These are phyloP conservation scores for Valencia hispanica DNA, from an alignment of 2,797 vertebrate genomes.

Conservation along the genomic window DNA sequence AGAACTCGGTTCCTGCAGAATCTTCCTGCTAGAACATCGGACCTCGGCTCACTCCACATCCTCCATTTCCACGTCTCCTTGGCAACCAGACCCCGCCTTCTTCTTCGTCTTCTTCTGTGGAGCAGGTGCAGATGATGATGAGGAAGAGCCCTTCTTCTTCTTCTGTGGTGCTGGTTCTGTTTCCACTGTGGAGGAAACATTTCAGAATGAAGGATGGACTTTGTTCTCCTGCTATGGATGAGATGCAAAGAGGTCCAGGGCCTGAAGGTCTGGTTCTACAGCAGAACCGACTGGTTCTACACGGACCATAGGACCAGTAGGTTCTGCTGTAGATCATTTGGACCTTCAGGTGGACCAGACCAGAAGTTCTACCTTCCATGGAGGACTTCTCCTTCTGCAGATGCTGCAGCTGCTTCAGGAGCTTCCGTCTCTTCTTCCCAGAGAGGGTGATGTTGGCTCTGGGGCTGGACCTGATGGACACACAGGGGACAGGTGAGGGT, in stretches of 20 bases:
- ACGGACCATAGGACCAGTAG: no score
- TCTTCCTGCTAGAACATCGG: background rate
- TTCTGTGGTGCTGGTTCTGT: slow-evolving; percentile 23
- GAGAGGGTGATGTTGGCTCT: slow-evolving; percentile 89
- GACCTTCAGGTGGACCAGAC: background rate
- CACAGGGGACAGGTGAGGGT: background rate
- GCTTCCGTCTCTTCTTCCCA: slow-evolving; percentile 87
- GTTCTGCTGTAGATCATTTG: background rate
- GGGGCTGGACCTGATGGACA: slow-evolving; percentile 78
- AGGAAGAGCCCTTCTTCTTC: slow-evolving; percentile 15
- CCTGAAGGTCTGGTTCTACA: no score
- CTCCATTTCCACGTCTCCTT: slow-evolving; percentile 62
- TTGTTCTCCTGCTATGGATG: background rate
- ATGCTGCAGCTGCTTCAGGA: slow-evolving; percentile 85
- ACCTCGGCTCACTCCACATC: slow-evolving; percentile 48
- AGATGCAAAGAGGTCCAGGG: no score
- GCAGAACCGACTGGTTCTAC: background rate
- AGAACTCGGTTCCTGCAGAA: no score
- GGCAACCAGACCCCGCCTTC: background rate
- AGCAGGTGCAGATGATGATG: slow-evolving; percentile 2
- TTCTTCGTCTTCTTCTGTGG: slow-evolving; percentile 47
- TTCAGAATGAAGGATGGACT: background rate
- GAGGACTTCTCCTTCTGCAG: slow-evolving; percentile 75
- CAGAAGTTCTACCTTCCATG: slow-evolving; percentile 76
- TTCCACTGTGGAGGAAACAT: slow-evolving; percentile 63